These are phyloP conservation scores for Parus major DNA, from an alignment of 2,113 vertebrate species.

Conservation along the genomic window DNA sequence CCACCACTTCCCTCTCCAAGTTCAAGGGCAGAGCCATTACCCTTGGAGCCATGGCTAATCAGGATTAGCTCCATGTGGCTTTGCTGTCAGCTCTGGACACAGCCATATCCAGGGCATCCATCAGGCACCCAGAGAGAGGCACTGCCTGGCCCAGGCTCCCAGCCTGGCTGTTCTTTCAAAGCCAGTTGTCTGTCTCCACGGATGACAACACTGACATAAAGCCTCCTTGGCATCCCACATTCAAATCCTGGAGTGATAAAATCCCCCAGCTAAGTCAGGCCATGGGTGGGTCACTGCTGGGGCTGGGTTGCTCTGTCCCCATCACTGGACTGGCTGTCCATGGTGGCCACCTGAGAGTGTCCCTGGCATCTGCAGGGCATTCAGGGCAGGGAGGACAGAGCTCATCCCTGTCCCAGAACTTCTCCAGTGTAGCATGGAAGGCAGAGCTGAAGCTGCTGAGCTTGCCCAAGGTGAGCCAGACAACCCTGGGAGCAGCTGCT, in stretches of 20 bases:
- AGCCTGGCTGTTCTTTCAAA: background rate
- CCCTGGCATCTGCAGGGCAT: background rate
- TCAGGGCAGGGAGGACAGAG: background rate
- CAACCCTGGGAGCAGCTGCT: background rate
- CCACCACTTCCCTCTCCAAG: background rate
- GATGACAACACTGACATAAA: background rate
- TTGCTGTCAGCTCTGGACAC: background rate
- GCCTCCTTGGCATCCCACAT: background rate
- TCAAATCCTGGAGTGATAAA: background rate
- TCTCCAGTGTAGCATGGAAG: background rate
- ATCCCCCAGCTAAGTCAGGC: background rate
- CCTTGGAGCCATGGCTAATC: background rate
- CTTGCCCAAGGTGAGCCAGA: background rate
- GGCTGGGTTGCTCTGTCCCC: background rate
- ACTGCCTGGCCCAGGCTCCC: background rate
- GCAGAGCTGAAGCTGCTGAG: background rate
- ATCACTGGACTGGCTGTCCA: accelerated
- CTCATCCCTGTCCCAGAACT: background rate
- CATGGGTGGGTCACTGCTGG: background rate
- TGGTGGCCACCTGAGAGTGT: background rate
- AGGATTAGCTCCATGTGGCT: conserved; percentile 47
- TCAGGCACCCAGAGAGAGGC: background rate
- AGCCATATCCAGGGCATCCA: background rate
- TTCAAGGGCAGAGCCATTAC: conserved; percentile 51
- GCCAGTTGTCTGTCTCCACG: background rate